phyloP scores from a whole-genome alignment of 2,797 vertebrate genomes.

The Lacerta viridis region DNA sequence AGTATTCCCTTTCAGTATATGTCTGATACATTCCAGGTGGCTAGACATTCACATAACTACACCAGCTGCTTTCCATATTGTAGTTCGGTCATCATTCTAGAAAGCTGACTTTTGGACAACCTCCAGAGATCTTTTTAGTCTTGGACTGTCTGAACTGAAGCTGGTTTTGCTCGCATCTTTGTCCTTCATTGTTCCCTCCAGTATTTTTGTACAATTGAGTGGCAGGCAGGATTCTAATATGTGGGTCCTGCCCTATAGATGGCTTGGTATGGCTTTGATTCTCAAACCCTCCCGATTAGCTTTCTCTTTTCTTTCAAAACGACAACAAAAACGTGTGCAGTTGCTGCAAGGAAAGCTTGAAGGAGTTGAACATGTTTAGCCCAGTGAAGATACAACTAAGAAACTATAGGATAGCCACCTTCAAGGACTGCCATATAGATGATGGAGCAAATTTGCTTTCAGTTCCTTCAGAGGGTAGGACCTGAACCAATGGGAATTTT shows the following conservation, averaged over 20 bases:
- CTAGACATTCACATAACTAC: neutral
- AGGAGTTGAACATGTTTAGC: neutral
- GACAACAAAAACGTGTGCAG: neutral
- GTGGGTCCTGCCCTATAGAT: neutral
- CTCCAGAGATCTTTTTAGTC: neutral
- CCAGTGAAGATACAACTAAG: neutral
- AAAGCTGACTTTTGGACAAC: neutral
- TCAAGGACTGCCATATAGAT: neutral
- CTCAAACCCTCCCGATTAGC: neutral
- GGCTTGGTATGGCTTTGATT: neutral
- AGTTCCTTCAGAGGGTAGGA: too few species aligned
- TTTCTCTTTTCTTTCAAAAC: neutral
- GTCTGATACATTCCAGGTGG: conserved; percentile 24
- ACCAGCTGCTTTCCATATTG: conserved; percentile 13
- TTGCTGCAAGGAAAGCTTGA: neutral
- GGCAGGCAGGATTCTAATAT: neutral
- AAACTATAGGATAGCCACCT: neutral
- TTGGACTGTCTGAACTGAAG: neutral
- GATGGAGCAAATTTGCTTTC: too few species aligned
- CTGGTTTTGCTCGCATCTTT: neutral
- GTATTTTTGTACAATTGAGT: neutral
- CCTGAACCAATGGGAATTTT: too few species aligned
- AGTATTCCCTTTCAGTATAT: neutral
- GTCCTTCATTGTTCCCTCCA: neutral
- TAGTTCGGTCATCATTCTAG: neutral